These are phyloP conservation scores for Agraylea sexmaculata DNA, from an alignment of 1,140 invertebrate species.

Conservation along the genomic window DNA sequence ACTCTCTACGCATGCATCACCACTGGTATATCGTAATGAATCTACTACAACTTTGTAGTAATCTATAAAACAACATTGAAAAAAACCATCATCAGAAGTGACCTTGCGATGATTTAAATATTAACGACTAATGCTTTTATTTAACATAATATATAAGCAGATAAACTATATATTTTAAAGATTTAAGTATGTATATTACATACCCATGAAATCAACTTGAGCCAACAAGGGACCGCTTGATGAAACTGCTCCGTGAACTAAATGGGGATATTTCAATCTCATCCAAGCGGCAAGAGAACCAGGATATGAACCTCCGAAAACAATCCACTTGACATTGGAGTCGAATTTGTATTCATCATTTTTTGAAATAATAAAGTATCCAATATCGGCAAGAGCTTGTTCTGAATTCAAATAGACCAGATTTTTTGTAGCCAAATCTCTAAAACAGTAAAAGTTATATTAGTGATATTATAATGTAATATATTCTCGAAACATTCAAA, in stretches of 20 bases:
- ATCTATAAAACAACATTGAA: constrained; percentile 42
- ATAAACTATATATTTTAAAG: constrained; percentile 1
- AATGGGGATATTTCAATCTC: constrained; percentile 78
- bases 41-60: constrained; percentile 63
- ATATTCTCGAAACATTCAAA: constrained; percentile 8
- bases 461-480: too few species aligned
- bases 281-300: constrained; percentile 86
- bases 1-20: constrained; percentile 46
- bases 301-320: constrained; percentile 88
- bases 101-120: constrained; percentile 13
- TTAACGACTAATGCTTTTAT: constrained; percentile 11
- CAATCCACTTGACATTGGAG: constrained; percentile 68
- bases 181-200: constrained; percentile 18
- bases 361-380: constrained; percentile 63
- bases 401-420: constrained; percentile 68
- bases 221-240: constrained; percentile 78
- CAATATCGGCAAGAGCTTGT: constrained; percentile 81
- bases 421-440: constrained; percentile 65
- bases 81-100: constrained; percentile 1
- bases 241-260: constrained; percentile 76
- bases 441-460: constrained; percentile 30
- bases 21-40: constrained; percentile 46
- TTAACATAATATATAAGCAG: constrained; percentile 5
- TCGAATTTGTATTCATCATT: constrained; percentile 51
- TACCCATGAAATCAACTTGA: constrained; percentile 69